Evolutionary conservation across 2,113 vertebrate species (phyloP).

Genomic region (Prietella phreatophila): DNA sequence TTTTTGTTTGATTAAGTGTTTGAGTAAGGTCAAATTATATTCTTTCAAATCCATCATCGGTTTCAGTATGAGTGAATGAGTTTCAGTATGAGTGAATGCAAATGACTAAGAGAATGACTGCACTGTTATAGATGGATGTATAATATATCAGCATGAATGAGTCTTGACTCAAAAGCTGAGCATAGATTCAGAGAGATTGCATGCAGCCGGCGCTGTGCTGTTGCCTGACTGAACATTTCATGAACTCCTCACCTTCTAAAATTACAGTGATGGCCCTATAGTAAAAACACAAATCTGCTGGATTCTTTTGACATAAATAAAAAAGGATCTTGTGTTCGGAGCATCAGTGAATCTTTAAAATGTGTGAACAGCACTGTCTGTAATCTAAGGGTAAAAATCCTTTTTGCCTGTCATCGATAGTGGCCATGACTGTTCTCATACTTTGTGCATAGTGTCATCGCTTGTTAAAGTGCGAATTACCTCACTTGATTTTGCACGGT

Average conservation of each 20-base stretch:
- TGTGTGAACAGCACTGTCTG: conserved; percentile 19
- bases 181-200: not conserved
- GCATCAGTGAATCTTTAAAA: conserved; percentile 24
- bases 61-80: conserved; percentile 29
- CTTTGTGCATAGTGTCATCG: conserved; percentile 63
- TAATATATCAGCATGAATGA: conserved; percentile 24
- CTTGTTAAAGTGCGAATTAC: conserved; percentile 64
- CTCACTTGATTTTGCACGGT: conserved; percentile 62
- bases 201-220: not conserved
- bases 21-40: not conserved
- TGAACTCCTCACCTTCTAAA: conserved; percentile 40
- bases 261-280: not conserved
- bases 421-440: conserved; percentile 56
- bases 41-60: not conserved
- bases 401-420: conserved; percentile 50
- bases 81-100: conserved; percentile 26
- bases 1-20: not conserved
- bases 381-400: conserved; percentile 36
- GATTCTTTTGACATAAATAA: conserved; percentile 18
- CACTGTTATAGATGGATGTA: not conserved
- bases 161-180: conserved; percentile 29
- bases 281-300: conserved; percentile 8
- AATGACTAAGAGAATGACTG: conserved; percentile 18
- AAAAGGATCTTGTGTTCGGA: not conserved
- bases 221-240: not conserved